A percentile compares a stretch with the other conserved stretches of the same genome.
phyloP scores from a whole-genome alignment of 2,113 vertebrate species.

The Ictalurus punctatus region DNA sequence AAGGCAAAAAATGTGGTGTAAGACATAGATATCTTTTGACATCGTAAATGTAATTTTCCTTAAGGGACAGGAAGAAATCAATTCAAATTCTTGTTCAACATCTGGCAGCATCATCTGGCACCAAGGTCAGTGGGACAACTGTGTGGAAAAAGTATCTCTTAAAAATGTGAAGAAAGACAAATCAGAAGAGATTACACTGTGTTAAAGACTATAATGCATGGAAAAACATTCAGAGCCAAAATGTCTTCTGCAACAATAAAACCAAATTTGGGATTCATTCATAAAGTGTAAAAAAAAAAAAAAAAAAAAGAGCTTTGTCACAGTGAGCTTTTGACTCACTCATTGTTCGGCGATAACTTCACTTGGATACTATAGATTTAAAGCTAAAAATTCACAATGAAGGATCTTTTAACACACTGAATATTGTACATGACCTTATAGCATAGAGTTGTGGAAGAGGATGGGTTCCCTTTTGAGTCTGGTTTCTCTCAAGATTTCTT shows the following conservation, averaged over 20 bases:
- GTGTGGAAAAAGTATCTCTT: not conserved
- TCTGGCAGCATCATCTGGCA: constrained; percentile 15
- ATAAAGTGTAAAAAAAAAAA: too few relatives aligned
- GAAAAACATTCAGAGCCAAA: not conserved
- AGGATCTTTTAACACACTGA: not conserved
- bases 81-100: not conserved
- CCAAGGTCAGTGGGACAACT: not conserved
- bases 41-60: not conserved
- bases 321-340: not conserved
- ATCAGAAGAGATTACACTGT: not conserved
- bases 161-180: not conserved
- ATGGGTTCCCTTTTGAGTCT: not conserved
- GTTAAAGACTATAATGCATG: not conserved
- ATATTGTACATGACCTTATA: not conserved
- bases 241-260: not conserved
- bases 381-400: not conserved
- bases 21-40: not conserved
- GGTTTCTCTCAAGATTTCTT: not conserved
- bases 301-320: too few relatives aligned
- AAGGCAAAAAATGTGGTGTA: not conserved
- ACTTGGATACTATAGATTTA: not conserved
- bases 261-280: not conserved
- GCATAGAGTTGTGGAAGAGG: not conserved
- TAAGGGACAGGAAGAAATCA: not conserved
- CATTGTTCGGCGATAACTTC: not conserved